These are phyloP conservation scores for Drosophila lacteicornis DNA, from an alignment of 1,140 invertebrate genomes.

Conservation along the genomic window DNA sequence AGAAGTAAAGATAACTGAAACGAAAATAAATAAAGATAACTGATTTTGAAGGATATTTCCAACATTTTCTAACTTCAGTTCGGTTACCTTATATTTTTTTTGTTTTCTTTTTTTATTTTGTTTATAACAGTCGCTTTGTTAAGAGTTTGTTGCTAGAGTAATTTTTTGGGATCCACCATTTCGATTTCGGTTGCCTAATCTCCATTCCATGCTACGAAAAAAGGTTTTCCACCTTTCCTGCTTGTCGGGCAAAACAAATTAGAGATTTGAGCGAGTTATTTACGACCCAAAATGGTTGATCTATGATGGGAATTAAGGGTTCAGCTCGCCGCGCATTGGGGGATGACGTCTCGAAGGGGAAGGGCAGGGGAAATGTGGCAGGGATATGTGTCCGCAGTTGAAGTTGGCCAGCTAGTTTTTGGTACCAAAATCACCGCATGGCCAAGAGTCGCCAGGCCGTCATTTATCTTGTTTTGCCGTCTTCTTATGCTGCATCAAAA, in stretches of 20 bases:
- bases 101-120: not conserved
- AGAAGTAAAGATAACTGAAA: no score
- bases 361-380: slow-evolving; percentile 2
- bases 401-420: slow-evolving; percentile 47
- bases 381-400: slow-evolving; percentile 20
- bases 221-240: slow-evolving; percentile 74
- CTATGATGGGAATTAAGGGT: slow-evolving; percentile 78
- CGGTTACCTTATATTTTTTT: not conserved
- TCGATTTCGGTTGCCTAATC: slow-evolving; percentile 18
- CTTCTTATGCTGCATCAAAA: slow-evolving; percentile 79
- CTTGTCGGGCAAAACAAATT: slow-evolving; percentile 79
- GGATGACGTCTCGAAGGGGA: slow-evolving; percentile 20
- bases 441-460: slow-evolving; percentile 75
- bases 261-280: slow-evolving; percentile 79
- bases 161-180: not conserved
- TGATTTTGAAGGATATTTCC: not conserved
- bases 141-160: no score
- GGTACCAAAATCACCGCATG: slow-evolving; percentile 52
- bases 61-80: not conserved
- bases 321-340: slow-evolving; percentile 41
- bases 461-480: slow-evolving; percentile 78
- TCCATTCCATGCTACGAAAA: slow-evolving; percentile 44
- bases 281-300: slow-evolving; percentile 79
- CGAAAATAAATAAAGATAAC: no score
- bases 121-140: not conserved